phyloP scores from a whole-genome alignment of 2,888 invertebrate species.

The Catotricha subobsoleta region DNA sequence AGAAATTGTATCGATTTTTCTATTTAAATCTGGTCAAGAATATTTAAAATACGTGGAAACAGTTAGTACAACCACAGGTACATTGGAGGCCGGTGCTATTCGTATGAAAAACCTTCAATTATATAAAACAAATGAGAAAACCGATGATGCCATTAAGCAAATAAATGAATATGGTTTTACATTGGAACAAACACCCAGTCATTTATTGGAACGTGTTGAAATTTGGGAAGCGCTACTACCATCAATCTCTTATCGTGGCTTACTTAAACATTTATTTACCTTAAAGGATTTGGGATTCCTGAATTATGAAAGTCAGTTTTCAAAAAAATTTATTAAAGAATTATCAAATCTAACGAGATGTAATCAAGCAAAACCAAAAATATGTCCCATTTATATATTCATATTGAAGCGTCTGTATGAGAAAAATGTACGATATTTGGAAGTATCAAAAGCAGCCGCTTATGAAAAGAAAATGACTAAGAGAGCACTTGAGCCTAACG shows the following conservation, averaged over 20 bases:
- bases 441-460: not conserved
- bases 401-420: not conserved
- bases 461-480: not conserved
- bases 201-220: conserved; percentile 12
- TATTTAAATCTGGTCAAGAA: not conserved
- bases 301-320: not conserved
- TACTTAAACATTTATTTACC: conserved; percentile 17
- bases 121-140: not conserved
- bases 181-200: conserved; percentile 20
- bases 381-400: not conserved
- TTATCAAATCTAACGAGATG: not conserved
- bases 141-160: conserved; percentile 8
- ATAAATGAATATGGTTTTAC: conserved; percentile 16
- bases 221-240: conserved; percentile 17
- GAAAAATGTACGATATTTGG: conserved; percentile 1
- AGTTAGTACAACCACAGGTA: too few species aligned
- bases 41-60: not conserved
- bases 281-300: conserved; percentile 9
- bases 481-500: not conserved
- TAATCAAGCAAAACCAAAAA: not conserved
- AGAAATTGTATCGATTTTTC: too few species aligned
- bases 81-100: not conserved
- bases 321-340: not conserved
- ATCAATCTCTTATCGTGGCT: conserved; percentile 17
- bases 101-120: not conserved